These are phyloP conservation scores for Exephanes ischioxanthus DNA, from an alignment of 2,888 invertebrate species.

Conservation along the genomic window DNA sequence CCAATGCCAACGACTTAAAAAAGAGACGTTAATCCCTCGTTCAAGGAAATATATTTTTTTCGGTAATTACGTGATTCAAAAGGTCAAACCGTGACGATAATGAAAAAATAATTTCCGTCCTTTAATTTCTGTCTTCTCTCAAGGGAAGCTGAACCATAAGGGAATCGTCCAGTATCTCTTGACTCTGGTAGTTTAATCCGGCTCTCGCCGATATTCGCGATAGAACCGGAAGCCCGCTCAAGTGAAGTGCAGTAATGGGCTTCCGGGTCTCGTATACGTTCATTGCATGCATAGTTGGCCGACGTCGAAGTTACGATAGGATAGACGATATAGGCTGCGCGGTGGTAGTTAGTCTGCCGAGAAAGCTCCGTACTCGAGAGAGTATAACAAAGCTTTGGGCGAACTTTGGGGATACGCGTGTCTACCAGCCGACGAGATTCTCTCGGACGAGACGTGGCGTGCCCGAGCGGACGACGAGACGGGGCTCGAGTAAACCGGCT, in stretches of 20 bases:
- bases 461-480: not conserved
- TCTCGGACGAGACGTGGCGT: slow-evolving; percentile 46
- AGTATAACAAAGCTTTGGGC: slow-evolving; percentile 70
- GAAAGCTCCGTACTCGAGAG: slow-evolving; percentile 40
- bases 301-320: slow-evolving; percentile 17
- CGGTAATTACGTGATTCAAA: too few species aligned
- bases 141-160: not conserved
- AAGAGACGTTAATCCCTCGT: not conserved
- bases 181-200: slow-evolving; percentile 1
- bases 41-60: too few species aligned
- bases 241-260: slow-evolving; percentile 48
- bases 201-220: not conserved
- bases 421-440: slow-evolving; percentile 55
- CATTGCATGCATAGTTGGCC: slow-evolving; percentile 39
- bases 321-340: slow-evolving; percentile 19
- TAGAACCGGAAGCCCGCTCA: not conserved
- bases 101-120: too few species aligned
- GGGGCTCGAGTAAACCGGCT: slow-evolving; percentile 52
- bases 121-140: not conserved
- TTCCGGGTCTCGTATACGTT: slow-evolving; percentile 51
- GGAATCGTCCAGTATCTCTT: not conserved
- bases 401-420: slow-evolving; percentile 53
- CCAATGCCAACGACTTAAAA: not conserved
- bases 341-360: slow-evolving; percentile 2
- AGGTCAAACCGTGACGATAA: too few species aligned